Percentiles rank a stretch among this genome's conserved stretches.
Conservation (phyloP, 53 echinoderm and acorn worm species). For the Apostichopus leukothele region DNA sequence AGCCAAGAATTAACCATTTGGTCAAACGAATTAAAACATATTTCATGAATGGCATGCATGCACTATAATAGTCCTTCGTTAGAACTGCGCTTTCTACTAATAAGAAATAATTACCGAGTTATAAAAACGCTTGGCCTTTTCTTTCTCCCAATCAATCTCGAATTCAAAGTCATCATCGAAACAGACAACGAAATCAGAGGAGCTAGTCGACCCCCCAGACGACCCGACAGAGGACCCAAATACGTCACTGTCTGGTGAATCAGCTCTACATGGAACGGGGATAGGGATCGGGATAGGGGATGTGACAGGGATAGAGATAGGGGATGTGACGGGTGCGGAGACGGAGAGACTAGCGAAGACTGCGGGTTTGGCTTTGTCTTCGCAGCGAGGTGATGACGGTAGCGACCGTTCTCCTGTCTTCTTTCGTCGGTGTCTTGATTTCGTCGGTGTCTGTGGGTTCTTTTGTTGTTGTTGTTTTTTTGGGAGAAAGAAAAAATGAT, state of each 20-base stretch:
- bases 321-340: not conserved
- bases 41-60: no score
- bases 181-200: not conserved
- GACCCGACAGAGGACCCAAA: not conserved
- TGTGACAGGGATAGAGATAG: not conserved
- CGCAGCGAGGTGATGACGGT: not conserved
- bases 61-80: no score
- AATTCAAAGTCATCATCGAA: conserved; percentile 25
- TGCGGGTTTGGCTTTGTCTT: not conserved
- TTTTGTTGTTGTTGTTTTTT: no score
- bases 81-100: no score
- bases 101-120: conserved; percentile 8
- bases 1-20: no score
- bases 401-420: not conserved
- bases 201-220: not conserved
- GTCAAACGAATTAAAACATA: no score
- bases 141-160: conserved; percentile 18
- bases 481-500: no score
- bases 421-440: not conserved
- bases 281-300: not conserved
- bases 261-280: no score
- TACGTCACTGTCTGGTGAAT: not conserved
- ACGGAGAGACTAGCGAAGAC: not conserved
- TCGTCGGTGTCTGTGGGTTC: not conserved
- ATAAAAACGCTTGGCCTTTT: not conserved